Base-by-base conservation (phyloP, 2,113 vertebrate species). In the Nycticryphes semicollaris region DNA sequence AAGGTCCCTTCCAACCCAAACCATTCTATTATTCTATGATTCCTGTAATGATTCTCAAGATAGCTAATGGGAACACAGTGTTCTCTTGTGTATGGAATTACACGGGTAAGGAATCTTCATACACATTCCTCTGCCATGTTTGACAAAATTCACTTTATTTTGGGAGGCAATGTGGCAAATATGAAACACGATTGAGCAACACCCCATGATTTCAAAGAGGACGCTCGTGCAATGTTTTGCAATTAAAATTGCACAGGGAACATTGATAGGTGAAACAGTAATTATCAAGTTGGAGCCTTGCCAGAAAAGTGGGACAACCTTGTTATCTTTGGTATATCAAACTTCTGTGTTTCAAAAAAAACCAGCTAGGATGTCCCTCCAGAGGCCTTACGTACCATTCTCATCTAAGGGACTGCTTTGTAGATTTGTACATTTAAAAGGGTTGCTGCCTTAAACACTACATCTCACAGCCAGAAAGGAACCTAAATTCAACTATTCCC, bases 251-350 rank as follows among this genome's bases (percentile, higher is more conserved):
- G 17, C 56, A 27, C 14, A 20, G 60, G 48, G 68, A 94, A 53
- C 6, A 22, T 14, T 15, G 12, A 88, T 84, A 94, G 83, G 76
- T 93, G 64, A 93, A 90, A 81, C 16, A 56, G 37, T 60, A 94
- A 90, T 95, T 95, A 95, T 59, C 39, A 93, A 39, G 72, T 39
- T 95, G 92, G 85, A 94, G 7, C 47, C 41, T 63, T 70, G 88
- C 88, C 94, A 95, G 85, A 70, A 88, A 90, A 86, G 24, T 21
- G 21, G 27, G 33, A 84, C 56, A 93, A 64, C 23, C 7, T 59
- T 72, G 31, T 63, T 86, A 35, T 39, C 74, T 94, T 63, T 85
- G 14, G n/a, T 56, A 28, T 45, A 33, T 84, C 30, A 77, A 80
- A 74, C 16, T 63, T 90, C 51, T 60, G 14, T 39, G 27, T 74